Conservation (phyloP, 2,797 vertebrate genomes). For the Acanthurus leucopareius region DNA sequence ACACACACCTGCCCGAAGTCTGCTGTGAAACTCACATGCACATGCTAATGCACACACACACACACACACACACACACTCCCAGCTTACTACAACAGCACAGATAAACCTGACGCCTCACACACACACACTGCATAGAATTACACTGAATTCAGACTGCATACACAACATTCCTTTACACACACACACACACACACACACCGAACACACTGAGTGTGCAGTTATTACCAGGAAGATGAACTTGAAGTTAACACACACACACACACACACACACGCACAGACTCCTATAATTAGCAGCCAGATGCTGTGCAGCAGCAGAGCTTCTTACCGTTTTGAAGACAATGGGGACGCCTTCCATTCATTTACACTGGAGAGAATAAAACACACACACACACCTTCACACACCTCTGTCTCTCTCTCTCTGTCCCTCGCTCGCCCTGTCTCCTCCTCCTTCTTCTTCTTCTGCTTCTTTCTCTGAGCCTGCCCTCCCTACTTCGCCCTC, state of each 20-base stretch:
- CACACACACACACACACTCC: constrained; percentile 4
- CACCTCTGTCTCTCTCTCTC: constrained; percentile 31
- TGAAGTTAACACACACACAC: constrained; percentile 5
- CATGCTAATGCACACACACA: background rate
- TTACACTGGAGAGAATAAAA: constrained; percentile 54
- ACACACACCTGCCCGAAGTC: background rate
- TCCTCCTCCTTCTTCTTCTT: constrained; percentile 40
- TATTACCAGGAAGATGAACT: constrained; percentile 34
- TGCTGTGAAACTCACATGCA: background rate
- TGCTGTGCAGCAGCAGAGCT: constrained; percentile 35
- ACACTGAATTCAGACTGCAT: background rate
- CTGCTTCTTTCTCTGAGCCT: constrained; percentile 37
- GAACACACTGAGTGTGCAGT: constrained; percentile 2
- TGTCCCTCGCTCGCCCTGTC: constrained; percentile 23
- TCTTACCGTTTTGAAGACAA: constrained; percentile 76
- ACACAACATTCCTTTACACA: background rate
- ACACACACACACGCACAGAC: constrained; percentile 10
- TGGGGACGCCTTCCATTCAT: constrained; percentile 64
- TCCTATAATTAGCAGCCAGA: constrained; percentile 32
- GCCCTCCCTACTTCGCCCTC: constrained; percentile 40
- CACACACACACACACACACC: constrained; percentile 4
- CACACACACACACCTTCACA: constrained; percentile 56
- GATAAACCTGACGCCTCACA: background rate
- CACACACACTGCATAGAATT: background rate
- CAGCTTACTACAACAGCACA: constrained; percentile 5